Evolutionary conservation across 2,113 vertebrate species (phyloP).

Genomic region (Spheniscus mendiculus): DNA sequence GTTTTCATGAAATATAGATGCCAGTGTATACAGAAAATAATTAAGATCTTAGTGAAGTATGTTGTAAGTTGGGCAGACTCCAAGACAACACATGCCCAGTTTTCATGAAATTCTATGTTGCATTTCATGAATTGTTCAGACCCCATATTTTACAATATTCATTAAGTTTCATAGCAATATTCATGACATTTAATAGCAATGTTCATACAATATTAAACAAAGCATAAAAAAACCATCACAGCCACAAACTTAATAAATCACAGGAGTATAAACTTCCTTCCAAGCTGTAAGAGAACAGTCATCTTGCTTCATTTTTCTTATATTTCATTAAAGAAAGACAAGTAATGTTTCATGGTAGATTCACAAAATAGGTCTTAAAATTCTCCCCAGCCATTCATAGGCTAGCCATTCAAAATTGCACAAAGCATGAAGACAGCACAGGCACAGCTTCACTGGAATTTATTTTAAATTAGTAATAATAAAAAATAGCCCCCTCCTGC

Average conservation of each 20-base stretch:
- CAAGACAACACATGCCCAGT: background rate
- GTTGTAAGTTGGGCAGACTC: background rate
- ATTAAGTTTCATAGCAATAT: constrained; percentile 14
- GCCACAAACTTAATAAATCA: constrained; percentile 1
- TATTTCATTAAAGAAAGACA: background rate
- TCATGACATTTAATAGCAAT: constrained; percentile 18
- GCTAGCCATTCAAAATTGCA: background rate
- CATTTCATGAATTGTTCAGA: constrained; percentile 5
- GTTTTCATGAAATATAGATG: constrained; percentile 31
- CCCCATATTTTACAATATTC: constrained; percentile 5
- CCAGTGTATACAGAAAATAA: background rate
- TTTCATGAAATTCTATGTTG: background rate
- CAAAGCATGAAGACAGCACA: background rate
- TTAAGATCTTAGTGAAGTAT: background rate
- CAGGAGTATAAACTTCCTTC: background rate
- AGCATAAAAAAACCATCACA: background rate
- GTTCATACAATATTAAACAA: constrained; percentile 17
- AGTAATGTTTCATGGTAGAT: background rate
- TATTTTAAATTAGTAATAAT: background rate
- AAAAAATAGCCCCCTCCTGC: background rate
- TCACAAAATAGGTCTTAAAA: background rate
- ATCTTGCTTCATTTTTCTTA: background rate
- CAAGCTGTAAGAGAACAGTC: background rate
- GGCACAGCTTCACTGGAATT: background rate
- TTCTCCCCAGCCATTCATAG: background rate